Evolutionary conservation across 2,888 invertebrate species (phyloP), one percentile per base, ranked within the genome.

Genomic region (Dryadula phaetusa): DNA sequence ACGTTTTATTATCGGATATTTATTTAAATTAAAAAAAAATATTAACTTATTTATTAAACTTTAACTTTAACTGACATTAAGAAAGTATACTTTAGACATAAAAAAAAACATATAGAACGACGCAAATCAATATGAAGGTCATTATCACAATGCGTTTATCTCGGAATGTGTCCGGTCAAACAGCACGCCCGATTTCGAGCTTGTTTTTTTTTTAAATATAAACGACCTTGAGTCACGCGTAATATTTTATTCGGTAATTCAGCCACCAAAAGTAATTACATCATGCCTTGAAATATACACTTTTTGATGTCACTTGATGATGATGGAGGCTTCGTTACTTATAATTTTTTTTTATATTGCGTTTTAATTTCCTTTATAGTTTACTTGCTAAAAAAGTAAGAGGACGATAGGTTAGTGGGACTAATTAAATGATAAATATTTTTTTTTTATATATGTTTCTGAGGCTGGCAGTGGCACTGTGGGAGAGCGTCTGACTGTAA

Each of bases 181-280:
- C 44, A 70, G 54, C 70, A 60, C 68, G 58, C 37, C 40, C 66
- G 34, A 58, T 62, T 71, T 64, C 67, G 46, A 62, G 66, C 62
- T 61, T 53, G 66, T 68, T 70, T 70, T 66, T 70, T 70, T 66
- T 66, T 64, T 28, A 65, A n/a, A 60, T 22, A 49, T 47, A 62
- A 37, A 37, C 52, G 66, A 56, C 72, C 73, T 74, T 73, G 70
- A 67, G 58, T 52, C 54, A 56, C 40, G 64, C 66, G 60, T 66
- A 61, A 54, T 69, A 62, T 64, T 67, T 71, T 64, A 69, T 71
- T 65, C 42, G 46, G 56, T 66, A 72, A 71, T 67, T 61, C 46
- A 32, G 46, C 58, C 64, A 65, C 40, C 47, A 47, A 66, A 42
- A 64, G 22, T 46, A 34, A 54, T 73, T 70, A 62, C 70, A 61